Evolutionary conservation across 1,140 invertebrate genomes (phyloP), one percentile per base, ranked within the genome.

Genomic region (Drosophila bipectinata): DNA sequence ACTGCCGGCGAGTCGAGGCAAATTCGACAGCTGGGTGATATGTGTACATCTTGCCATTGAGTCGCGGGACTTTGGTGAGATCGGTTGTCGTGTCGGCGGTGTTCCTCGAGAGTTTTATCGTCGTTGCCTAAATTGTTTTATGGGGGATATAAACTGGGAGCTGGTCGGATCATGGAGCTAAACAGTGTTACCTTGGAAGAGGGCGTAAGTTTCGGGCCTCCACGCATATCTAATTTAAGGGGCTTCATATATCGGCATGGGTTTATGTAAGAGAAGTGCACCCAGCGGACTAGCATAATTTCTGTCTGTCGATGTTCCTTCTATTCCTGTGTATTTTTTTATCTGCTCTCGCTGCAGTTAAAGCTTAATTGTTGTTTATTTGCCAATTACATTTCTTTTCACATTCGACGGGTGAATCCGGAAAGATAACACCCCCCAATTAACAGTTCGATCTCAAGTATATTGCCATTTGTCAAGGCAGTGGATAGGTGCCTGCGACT

Each of bases 161-260:
- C 34, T 72, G 26, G 28, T 12, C 14, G 48, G 37, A 64, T 64
- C n/a, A 84, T 87, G 82, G 82, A 87, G 56, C 51, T 87, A 0
- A 72, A 56, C 30, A 88, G 62, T 72, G 75, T 87, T 37, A 56
- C 78, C 14, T 26, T 82, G 32, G 74, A 77, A 15, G 52, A 72
- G 34, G 61, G 37, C 12, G 73, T 83, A 58, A 83, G 59, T 77
- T 9, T 39, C 26, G 18, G 18, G 30, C 8, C 44, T 37, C 3
- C 15, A 2, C 7, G 24, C 5, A 58, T 26, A 41, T 21, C 32
- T 14, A 14, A 9, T 59, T 37, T 45, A 6, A 12, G 41, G 39
- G 15, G 41, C 6, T 28, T 28, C 26, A 28, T 37, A 37, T n/a
- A 30, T 6, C 28, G 48, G 57, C 41, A 48, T 45, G 39, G 14